Base-by-base conservation (phyloP, 1,140 invertebrate genomes). In the Ceratina calcarata region DNA sequence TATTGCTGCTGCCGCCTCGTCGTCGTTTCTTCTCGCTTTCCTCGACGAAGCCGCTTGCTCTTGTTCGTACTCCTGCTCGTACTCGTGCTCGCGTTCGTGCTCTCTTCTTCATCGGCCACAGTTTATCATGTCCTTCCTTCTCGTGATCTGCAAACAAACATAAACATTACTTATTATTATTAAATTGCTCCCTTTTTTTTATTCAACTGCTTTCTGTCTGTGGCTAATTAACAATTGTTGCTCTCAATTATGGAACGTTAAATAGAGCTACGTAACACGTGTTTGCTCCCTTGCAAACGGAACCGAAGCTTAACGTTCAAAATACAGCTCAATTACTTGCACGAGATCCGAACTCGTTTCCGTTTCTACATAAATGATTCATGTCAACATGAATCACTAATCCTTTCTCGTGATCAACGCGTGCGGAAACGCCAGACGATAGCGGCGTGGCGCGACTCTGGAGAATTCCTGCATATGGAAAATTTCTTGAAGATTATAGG, bases 61-160 rank as follows among this genome's bases (percentile, higher is more conserved):
- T 86, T 87, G 78, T 78, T 77, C 78, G 78, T 85, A 51, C 78
- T 85, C 80, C 87, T 88, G 80, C 86, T 83, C 76, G 79, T 85
- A 75, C 86, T 88, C 80, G 79, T 74, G 68, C 72, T 78, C 80
- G 79, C 71, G 68, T 71, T 78, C 85, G 80, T 82, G 69, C 82
- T 88, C 83, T 86, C 80, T 84, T 89, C 91, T 84, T 91, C 90
- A 91, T 91, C 85, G 86, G 90, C 89, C 83, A 79, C 68, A 65
- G 70, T 89, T 80, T 90, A 91, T 93, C 90, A 89, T 88, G 85
- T 89, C 66, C 78, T 86, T 83, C 61, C 84, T 80, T 81, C 86
- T 83, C 81, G 85, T 87, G 86, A 91, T 85, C 91, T 92, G 78
- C 13, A 16, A 2, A 18, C 61, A 69, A 68, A 12, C 4, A 15